Evolutionary conservation across 2,113 vertebrate genomes (phyloP), one percentile per base, ranked within the genome.

Genomic region (Perccottus glenii): DNA sequence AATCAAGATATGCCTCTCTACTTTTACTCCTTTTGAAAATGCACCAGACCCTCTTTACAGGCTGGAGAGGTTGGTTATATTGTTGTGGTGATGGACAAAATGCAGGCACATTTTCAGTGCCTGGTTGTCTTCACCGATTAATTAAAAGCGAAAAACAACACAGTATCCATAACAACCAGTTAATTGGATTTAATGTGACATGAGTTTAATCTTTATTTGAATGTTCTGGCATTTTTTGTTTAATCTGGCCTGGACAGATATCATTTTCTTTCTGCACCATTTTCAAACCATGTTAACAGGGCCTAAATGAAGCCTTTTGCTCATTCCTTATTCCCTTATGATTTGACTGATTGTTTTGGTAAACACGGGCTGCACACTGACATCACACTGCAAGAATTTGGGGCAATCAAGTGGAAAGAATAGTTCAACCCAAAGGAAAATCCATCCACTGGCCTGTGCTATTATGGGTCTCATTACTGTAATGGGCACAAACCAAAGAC

Each of bases 371-470:
- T 57, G 47, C 62, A 45, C 9, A 46, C 62, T 85, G 75, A 85
- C 78, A 85, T 79, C 78, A 84, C 51, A 9, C 59, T 11, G 15
- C 10, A 64, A 63, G 60, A 73, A 84, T 78, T 65, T 38, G 51
- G 64, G 38, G 50, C 66, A 82, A 78, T 84, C 14, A 27, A 60
- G 55, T 49, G 50, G 32, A 48, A 47, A 57, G 48, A 75, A 61
- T 63, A 76, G 66, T 57, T 67, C 10, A 0, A 6, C 50, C 61
- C 1, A 58, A 73, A 78, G 70, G 63, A 66, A 75, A 70, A 72
- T 32, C 11, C 2, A 60, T 48, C 32, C 19, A 9, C 48, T 74
- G 45, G 46, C 66, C 56, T 50, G 60, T 51, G 12, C 63, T 44
- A 63, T 69, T 68, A 72, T 61, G 64, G 50, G 59, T 57, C 55